Base-by-base conservation (phyloP, 2,113 vertebrate species). In the Tetrao urogallus region DNA sequence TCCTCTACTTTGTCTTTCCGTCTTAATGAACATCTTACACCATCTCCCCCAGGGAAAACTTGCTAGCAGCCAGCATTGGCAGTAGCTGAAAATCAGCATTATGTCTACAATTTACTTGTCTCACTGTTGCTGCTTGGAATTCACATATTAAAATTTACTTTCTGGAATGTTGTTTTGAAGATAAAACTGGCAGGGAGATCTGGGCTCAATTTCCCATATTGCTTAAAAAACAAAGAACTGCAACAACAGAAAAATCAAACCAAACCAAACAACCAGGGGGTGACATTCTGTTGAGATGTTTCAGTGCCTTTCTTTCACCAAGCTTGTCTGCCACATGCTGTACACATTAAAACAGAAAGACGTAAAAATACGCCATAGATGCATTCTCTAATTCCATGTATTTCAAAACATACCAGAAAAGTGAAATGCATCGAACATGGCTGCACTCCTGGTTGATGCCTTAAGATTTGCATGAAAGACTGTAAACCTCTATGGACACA, bases 381-480 rank as follows among this genome's bases (percentile, higher is more conserved):
- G 47, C n/a, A 94, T 86, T 70, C 82, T 76, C 90, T 9, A 2
- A 74, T 78, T 94, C 34, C 34, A 89, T 57, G 57, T 52, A 76
- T 96, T 93, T 89, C 92, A 91, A 91, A 92, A 28, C 72, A 80
- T 84, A 92, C 93, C 91, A 92, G 79, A 95, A 95, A 94, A 95
- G 96, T 42, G 50, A 97, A 97, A 90, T 87, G 87, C 38, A 66
- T 93, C 82, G 88, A 98, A 73, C n/a, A 63, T 24, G 34, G 82
- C 85, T 97, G 54, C 58, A 89, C 70, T 97, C 78, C 56, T 88
- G 45, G 38, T 36, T 92, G 63, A 52, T 84, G 80, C 67, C 87
- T 96, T 82, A 94, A 85, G 90, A 52, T 4, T 16, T 63, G 54
- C 45, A 63, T 79, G 72, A 86, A 71, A 72, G 28, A 7, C 13